Base-by-base conservation (phyloP, 2,797 vertebrate species). In the Lepus townsendii region DNA sequence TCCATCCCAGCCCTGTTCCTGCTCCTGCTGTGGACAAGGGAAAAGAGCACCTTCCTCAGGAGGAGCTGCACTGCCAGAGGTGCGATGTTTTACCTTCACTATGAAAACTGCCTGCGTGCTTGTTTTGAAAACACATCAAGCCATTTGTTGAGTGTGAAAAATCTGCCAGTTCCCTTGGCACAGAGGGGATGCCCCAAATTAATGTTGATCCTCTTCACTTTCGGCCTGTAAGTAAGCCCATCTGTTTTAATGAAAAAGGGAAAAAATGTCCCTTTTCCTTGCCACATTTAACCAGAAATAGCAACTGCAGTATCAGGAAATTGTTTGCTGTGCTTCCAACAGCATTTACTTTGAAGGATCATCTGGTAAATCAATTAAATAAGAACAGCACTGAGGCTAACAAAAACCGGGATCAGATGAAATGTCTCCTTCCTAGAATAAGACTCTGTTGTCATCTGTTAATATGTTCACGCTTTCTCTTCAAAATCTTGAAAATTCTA, bases 141-240 rank as follows among this genome's bases (percentile, higher is more conserved):
- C 16, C 87, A 54, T 91, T 71, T 52, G n/a, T 32, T 94, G n/a
- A 63, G 50, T 79, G 17, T 83, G 82, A 73, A 88, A 30, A 96
- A 82, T 65, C 69, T 88, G 47, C 94, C 91, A 66, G 3, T 85
- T 52, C 94, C 92, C 91, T 96, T 87, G 94, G 94, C 78, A 77
- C 57, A n/a, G n/a, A 82, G 27, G 62, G 38, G n/a, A 76, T 95
- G 84, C 79, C 92, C 95, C 57, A 78, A 76, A 94, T 96, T 85
- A 92, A 72, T 26, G 47, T 35, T 86, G 88, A 87, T 86, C 66
- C 35, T 79, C 57, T 83, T 92, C 63, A 4, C 63, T 91, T 93
- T 85, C 19, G 80, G 82, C 50, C 73, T 52, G 47, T n/a, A 90
- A 95, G 84, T 90, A 42, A 85, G n/a, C 60, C 83, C 79, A 10